These are phyloP conservation scores for Nycticryphes semicollaris DNA, from an alignment of 2,113 vertebrate genomes.

Conservation along the genomic window DNA sequence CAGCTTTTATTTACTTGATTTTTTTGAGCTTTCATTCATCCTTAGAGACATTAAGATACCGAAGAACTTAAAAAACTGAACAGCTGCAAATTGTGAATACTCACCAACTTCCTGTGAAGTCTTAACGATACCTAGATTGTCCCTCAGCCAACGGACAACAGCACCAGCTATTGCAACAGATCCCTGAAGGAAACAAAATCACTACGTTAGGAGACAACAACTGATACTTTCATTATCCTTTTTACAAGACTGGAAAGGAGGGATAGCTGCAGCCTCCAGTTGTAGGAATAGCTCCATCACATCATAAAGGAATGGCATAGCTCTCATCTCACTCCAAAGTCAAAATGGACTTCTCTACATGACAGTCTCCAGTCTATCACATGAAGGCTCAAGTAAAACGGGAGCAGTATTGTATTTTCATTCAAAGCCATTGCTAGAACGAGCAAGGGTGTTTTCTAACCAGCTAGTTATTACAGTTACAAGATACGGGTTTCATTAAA, in stretches of 20 bases:
- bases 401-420: neutral
- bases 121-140: slow-evolving; percentile 93
- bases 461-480: neutral
- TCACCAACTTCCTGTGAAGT: slow-evolving; percentile 87
- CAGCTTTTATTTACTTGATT: neutral
- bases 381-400: neutral
- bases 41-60: neutral
- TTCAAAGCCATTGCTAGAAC: neutral
- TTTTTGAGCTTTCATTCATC: neutral
- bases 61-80: neutral
- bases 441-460: neutral
- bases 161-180: slow-evolving; percentile 97
- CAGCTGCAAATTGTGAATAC: neutral
- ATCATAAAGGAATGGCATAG: neutral
- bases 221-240: neutral
- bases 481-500: neutral
- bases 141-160: slow-evolving; percentile 92
- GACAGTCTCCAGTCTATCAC: neutral
- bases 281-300: neutral
- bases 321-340: neutral
- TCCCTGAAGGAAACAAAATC: slow-evolving; percentile 77
- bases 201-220: neutral
- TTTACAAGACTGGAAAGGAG: neutral
- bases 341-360: neutral
- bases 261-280: neutral